Evolutionary conservation across 1,140 invertebrate species (phyloP).

Genomic region (Lasaia peninsularis): DNA sequence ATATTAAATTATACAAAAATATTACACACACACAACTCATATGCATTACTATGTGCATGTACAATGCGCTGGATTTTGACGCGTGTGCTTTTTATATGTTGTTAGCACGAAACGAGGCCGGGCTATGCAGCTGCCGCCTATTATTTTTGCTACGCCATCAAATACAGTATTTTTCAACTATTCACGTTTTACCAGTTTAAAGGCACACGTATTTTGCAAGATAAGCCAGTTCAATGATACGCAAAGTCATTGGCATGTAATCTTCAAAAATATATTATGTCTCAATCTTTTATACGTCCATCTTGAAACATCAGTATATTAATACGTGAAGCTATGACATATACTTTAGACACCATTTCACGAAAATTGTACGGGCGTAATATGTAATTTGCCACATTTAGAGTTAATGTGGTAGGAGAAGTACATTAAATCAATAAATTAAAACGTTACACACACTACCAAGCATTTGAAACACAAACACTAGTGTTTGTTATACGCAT

Average conservation of each 20-base stretch:
- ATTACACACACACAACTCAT: background rate
- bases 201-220: background rate
- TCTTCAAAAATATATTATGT: no score
- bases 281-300: no score
- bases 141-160: conserved; percentile 23
- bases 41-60: background rate
- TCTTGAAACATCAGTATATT: no score
- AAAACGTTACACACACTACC: no score
- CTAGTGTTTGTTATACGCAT: no score
- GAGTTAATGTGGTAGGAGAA: no score
- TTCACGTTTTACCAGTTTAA: conserved; percentile 5
- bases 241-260: background rate
- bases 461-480: no score
- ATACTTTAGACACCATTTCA: no score
- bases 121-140: conserved; percentile 26
- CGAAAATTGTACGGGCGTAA: no score
- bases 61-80: conserved; percentile 18
- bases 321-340: no score
- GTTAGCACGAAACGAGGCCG: conserved; percentile 19
- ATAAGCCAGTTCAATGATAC: background rate
- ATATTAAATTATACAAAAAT: background rate
- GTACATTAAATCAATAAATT: no score
- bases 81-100: conserved; percentile 15
- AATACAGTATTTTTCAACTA: conserved; percentile 12
- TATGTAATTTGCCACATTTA: no score